Evolutionary conservation across 2,113 vertebrate species (phyloP), one percentile per base, ranked within the genome.

Genomic region (Leiothrix lutea): DNA sequence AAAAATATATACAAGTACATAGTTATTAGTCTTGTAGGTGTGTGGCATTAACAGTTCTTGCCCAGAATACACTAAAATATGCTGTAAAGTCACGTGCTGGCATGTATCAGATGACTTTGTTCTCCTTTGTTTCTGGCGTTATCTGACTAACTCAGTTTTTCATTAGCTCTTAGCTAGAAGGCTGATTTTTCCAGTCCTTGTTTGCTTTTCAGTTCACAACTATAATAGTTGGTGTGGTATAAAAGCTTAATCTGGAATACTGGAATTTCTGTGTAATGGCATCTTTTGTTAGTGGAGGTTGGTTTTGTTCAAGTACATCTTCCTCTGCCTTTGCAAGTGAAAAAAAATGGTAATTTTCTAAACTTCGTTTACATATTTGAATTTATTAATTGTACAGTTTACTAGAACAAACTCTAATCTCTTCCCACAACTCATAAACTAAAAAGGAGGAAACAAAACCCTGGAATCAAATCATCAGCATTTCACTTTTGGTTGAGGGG

Each of bases 1-100:
- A 42, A 18, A 17, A 15, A n/a, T 13, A 38, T 2, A 7, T 10
- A 10, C 14, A 23, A 40, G 4, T 47, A 13, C 1, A 1, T 42
- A 54, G 25, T 42, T 70, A 5, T 33, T 62, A 40, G 51, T 51
- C 28, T 48, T 94, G 48, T 24, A 54, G 23, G 20, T 81, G 14
- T 12, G 33, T 24, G 11, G 18, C 31, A 33, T 66, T 60, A 83
- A 35, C 9, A 38, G 11, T 77, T 82, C 54, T 77, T 88, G 33
- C 66, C 33, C 9, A 82, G 67, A 80, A 57, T 29, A n/a, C 12
- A 42, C 14, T 56, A 24, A 73, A 94, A 28, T 19, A 5, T 40
- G 7, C 24, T 62, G 66, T 83, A 47, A 78, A 50, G 33, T 11
- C 31, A 29, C 3, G 1, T 50, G 12, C 24, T 88, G 56, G 8